phyloP scores from a whole-genome alignment of 1,140 invertebrate genomes.

The Liolophura sinensis region DNA sequence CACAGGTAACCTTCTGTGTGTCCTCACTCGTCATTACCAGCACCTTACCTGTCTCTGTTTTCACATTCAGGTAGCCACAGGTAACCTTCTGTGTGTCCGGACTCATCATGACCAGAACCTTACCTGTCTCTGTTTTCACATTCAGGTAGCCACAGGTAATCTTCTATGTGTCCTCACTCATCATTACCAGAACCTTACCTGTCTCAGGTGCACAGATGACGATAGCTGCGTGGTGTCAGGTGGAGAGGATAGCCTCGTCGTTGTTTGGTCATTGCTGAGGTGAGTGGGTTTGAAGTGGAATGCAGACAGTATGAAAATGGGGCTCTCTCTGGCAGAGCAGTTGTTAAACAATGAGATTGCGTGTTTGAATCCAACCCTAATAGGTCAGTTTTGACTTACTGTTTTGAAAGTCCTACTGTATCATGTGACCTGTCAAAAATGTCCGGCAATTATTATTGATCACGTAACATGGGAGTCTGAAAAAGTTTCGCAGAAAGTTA shows the following conservation, averaged over 20 bases:
- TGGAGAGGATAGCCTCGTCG: constrained; percentile 82
- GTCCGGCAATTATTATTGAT: too few species aligned
- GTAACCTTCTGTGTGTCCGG: constrained; percentile 72
- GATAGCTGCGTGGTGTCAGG: constrained; percentile 72
- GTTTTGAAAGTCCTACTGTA: too few species aligned
- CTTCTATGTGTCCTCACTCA: constrained; percentile 71
- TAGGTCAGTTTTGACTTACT: neutral
- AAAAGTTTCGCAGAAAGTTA: too few species aligned
- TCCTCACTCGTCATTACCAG: constrained; percentile 78
- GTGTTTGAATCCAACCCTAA: neutral
- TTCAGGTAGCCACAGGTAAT: constrained; percentile 71
- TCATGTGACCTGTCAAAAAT: too few species aligned
- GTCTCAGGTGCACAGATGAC: constrained; percentile 74
- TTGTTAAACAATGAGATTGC: neutral
- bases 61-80: constrained; percentile 72
- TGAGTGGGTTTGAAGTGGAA: constrained; percentile 46
- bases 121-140: constrained; percentile 9
- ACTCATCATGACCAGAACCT: constrained; percentile 68
- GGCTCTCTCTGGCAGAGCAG: neutral
- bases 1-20: constrained; percentile 74
- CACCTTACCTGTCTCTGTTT: constrained; percentile 75
- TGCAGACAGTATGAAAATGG: neutral
- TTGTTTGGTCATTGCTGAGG: constrained; percentile 71
- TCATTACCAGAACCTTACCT: constrained; percentile 80
- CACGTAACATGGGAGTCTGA: too few species aligned